phyloP scores from a whole-genome alignment of 2,888 invertebrate genomes.

The Hemicrepidius hirtus region DNA sequence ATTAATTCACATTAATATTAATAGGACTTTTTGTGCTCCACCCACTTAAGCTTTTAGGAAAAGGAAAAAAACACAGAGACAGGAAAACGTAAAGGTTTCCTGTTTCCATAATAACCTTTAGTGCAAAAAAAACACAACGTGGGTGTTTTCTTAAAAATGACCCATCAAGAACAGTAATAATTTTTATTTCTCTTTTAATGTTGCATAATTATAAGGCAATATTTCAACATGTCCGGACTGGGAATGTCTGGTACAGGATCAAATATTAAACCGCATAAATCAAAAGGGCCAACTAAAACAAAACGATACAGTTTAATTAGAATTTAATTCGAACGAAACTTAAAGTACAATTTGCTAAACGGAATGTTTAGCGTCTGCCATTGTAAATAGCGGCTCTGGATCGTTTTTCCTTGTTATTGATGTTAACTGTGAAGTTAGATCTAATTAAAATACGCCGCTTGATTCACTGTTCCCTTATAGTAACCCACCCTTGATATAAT shows the following conservation, averaged over 20 bases:
- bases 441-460: conserved; percentile 58
- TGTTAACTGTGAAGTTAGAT: conserved; percentile 58
- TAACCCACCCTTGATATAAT: conserved; percentile 53
- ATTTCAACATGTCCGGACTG: not conserved
- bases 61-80: conserved; percentile 19
- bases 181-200: too few relatives aligned
- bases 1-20: conserved; percentile 40
- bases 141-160: not conserved
- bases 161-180: too few relatives aligned
- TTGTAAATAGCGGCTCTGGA: conserved; percentile 51
- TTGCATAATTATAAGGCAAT: not conserved
- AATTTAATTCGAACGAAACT: conserved; percentile 50
- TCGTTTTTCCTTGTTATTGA: conserved; percentile 58
- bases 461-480: conserved; percentile 53
- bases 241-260: conserved; percentile 9
- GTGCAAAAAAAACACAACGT: not conserved
- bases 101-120: conserved; percentile 26
- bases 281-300: conserved; percentile 37
- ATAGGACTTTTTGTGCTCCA: conserved; percentile 26
- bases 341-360: conserved; percentile 46
- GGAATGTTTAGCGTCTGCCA: conserved; percentile 46
- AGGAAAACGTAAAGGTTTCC: conserved; percentile 23
- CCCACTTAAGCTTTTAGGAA: not conserved
- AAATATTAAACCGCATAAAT: conserved; percentile 37
- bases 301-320: conserved; percentile 54